Evolutionary conservation across 2,113 vertebrate genomes (phyloP), one percentile per base, ranked within the genome.

Genomic region (Antigone vipio): DNA sequence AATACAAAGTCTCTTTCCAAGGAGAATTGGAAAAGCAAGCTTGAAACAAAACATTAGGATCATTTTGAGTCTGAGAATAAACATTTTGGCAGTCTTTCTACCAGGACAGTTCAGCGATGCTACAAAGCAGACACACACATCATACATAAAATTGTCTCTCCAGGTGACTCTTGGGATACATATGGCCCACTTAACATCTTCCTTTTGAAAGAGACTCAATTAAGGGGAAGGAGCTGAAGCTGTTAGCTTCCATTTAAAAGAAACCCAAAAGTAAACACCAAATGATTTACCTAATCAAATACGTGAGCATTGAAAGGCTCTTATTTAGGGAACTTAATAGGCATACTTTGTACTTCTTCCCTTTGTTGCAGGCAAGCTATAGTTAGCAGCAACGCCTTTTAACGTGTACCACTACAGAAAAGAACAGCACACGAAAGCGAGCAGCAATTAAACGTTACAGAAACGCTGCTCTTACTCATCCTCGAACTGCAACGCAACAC

Each of bases 1-100:
- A 73, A 92, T 0, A 1, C 22, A 49, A 67, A 62, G n/a, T 5
- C 38, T 19, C 62, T 56, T 89, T 45, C 34, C 32, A 62, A 18
- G 0, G 5, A 69, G 47, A 81, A 32, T 0, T 24, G 4, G 20
- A 64, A 85, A 68, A 0, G 1, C 29, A 82, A 69, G 12, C 3
- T 4, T 10, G 13, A 69, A 64, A 67, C 26, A 64, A 91, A 81
- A 56, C 34, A 11, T 47, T 2, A 52, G 11, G 27, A 21, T 63
- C 17, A 15, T 60, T 85, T 13, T 8, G 11, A 64, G 21, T 5
- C 38, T 17, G 56, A 53, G 87, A 84, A 74, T 1, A 50, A 44
- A 3, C 20, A 15, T 20, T 42, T 17, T 4, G 23, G 9, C 5
- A 69, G n/a, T n/a, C 34, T 76, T 82, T 72, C 77, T 50, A 15